phyloP scores from a whole-genome alignment of 2,797 vertebrate genomes.

The Mareca penelope region DNA sequence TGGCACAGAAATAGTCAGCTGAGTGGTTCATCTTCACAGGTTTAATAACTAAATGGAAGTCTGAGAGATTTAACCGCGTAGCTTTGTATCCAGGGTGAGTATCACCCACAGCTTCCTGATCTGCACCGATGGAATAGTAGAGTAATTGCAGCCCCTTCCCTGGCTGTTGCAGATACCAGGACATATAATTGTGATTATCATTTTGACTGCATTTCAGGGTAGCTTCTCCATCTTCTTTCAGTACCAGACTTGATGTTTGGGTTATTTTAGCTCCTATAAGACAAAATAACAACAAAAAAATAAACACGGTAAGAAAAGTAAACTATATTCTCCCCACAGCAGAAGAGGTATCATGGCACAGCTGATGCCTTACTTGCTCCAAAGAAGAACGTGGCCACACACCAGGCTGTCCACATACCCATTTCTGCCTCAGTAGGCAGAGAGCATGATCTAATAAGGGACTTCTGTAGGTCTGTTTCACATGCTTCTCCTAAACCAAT shows the following conservation, averaged over 20 bases:
- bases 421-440: background rate
- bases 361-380: background rate
- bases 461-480: background rate
- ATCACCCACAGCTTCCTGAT: background rate
- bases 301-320: background rate
- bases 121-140: fast-evolving
- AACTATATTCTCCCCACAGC: background rate
- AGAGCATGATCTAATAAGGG: background rate
- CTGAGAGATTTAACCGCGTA: fast-evolving
- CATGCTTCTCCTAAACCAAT: background rate
- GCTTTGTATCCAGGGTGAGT: background rate
- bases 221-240: background rate
- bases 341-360: background rate
- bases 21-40: background rate
- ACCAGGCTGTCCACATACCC: background rate
- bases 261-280: background rate
- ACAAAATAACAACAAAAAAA: background rate
- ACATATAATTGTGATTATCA: background rate
- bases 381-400: background rate
- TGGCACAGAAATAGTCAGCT: constrained; percentile 16
- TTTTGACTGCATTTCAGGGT: constrained; percentile 27
- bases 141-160: background rate
- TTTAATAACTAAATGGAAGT: background rate
- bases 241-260: constrained; percentile 9
- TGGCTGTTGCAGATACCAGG: constrained; percentile 39